Base-by-base conservation (phyloP, 2,113 vertebrate genomes). In the Albula goreensis region DNA sequence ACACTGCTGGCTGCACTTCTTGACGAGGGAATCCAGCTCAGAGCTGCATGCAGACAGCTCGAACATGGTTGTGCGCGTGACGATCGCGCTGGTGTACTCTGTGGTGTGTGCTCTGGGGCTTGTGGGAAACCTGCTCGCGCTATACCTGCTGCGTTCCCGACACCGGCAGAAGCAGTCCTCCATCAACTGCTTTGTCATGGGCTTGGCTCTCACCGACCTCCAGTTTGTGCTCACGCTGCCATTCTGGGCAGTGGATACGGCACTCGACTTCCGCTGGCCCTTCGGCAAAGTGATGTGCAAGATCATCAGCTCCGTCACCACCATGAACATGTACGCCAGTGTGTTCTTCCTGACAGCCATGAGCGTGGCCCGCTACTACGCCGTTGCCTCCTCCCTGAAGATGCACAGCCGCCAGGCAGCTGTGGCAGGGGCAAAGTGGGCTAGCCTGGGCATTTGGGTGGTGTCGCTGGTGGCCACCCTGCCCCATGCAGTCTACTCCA, bases 251-350 rank as follows among this genome's bases (percentile, higher is more conserved):
- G 93, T 94, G 83, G 96, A 97, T 91, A 96, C 94, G 0, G 95
- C 94, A 4, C 86, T 96, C 92, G 96, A 96, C 89, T 96, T 96
- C 89, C 95, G 96, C 80, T 97, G 96, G 96, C 96, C 95, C 0
- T 96, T 96, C 52, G 96, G 96, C 13, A 91, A 91, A 0, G 88
- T 95, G 41, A 96, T 97, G 96, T 96, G 96, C 86, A 96, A 97
- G 90, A 93, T 97, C 50, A 88, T 96, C 86, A 94, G 95, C 84
- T 95, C 95, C 1, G 95, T 96, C 87, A 96, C 95, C 25, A 93
- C 94, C 85, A 95, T 97, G 95, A 96, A 95, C 89, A 96, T 96
- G 95, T 96, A 96, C 2, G 95, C 96, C 90, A 96, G 96, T 0
- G 95, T 96, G 0, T 97, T 94, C 92, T 96, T 96, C 89, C 93